phyloP scores from a whole-genome alignment of 2,113 vertebrate genomes.

The Turdus rufiventris region DNA sequence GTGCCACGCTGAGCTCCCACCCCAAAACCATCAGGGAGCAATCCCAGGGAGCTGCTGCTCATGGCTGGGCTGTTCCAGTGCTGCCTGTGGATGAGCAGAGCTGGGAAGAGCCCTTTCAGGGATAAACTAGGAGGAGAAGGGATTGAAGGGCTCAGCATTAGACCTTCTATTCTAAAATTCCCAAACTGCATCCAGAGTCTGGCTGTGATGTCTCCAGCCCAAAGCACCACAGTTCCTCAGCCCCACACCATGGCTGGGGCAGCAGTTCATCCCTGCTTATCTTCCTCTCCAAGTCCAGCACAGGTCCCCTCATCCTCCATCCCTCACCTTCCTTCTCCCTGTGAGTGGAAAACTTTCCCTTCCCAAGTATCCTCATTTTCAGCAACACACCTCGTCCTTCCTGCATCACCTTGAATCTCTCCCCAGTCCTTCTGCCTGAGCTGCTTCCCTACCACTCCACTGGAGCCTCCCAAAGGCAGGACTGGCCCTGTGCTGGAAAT shows the following conservation, averaged over 20 bases:
- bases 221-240: not conserved
- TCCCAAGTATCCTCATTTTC: rapidly evolving
- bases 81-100: not conserved
- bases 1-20: rapidly evolving
- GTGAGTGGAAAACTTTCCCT: not conserved
- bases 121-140: not conserved
- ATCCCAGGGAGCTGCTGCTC: not conserved
- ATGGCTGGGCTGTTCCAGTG: rapidly evolving
- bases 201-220: not conserved
- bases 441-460: rapidly evolving
- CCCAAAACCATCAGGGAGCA: not conserved
- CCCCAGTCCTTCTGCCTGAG: not conserved
- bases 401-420: not conserved
- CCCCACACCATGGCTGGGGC: rapidly evolving
- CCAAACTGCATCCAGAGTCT: rapidly evolving
- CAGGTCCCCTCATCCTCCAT: not conserved
- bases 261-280: not conserved
- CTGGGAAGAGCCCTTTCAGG: not conserved
- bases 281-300: not conserved
- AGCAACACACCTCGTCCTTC: not conserved
- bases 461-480: not conserved
- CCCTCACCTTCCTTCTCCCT: not conserved
- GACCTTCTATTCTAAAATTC: not conserved
- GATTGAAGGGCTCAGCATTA: not conserved
- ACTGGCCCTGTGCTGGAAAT: not conserved